A percentile compares a stretch with the other conserved stretches of the same genome.
These are phyloP conservation scores for Merops nubicus DNA, from an alignment of 2,113 vertebrate genomes.

Conservation along the genomic window DNA sequence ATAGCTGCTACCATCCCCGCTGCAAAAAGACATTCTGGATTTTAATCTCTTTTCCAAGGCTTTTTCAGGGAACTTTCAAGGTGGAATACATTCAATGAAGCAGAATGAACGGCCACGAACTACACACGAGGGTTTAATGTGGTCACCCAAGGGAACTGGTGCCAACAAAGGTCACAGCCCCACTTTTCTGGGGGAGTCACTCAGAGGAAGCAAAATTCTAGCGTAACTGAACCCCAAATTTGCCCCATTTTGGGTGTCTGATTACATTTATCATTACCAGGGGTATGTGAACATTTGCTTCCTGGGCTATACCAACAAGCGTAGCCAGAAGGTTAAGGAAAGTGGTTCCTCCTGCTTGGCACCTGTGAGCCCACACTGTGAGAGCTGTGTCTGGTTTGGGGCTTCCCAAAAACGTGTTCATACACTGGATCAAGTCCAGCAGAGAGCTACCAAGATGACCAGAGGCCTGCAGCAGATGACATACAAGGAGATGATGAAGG, in stretches of 20 bases:
- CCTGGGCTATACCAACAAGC: too few relatives aligned
- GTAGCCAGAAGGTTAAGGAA: too few relatives aligned
- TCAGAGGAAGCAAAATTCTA: background rate
- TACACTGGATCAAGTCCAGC: too few relatives aligned
- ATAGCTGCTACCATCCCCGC: background rate
- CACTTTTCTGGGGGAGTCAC: fast-evolving
- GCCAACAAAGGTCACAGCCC: background rate
- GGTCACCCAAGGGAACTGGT: background rate
- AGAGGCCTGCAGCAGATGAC: too few relatives aligned
- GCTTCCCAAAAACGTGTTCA: too few relatives aligned
- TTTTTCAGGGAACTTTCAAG: conserved; percentile 5
- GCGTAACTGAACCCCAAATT: background rate
- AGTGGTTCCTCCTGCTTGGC: too few relatives aligned
- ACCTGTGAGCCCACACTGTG: too few relatives aligned
- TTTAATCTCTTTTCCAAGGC: conserved; percentile 11
- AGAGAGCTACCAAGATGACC: too few relatives aligned
- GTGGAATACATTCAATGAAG: background rate
- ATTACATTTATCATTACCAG: background rate
- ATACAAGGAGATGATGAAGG: too few relatives aligned
- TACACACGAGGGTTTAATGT: background rate
- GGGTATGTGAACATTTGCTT: too few relatives aligned
- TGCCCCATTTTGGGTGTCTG: background rate
- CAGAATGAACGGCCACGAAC: background rate
- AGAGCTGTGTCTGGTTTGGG: too few relatives aligned
- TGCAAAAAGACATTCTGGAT: background rate